Conservation (phyloP, 1,140 invertebrate species). For the Wiebesia pumilae region DNA sequence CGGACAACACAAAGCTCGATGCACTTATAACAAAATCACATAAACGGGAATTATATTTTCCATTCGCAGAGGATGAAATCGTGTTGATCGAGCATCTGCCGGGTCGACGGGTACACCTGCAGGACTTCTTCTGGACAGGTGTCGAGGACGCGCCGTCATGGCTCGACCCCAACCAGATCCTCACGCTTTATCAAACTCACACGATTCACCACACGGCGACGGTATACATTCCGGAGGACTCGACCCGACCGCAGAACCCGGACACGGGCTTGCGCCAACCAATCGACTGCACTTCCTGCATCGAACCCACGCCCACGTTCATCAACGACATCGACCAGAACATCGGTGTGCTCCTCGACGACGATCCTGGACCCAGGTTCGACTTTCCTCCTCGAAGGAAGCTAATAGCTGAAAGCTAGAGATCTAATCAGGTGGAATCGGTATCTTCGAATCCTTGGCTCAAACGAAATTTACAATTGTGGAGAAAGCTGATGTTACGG, state of each 20-base stretch:
- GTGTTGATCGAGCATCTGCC: slow-evolving; percentile 74
- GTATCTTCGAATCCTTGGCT: too few species aligned
- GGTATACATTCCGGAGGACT: slow-evolving; percentile 58
- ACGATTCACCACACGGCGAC: slow-evolving; percentile 69
- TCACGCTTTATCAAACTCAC: slow-evolving; percentile 69
- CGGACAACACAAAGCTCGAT: too few species aligned
- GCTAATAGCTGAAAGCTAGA: too few species aligned
- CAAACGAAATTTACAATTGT: too few species aligned
- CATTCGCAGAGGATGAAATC: slow-evolving; percentile 69
- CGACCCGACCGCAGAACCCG: background rate
- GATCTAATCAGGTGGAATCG: too few species aligned
- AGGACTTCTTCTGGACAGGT: slow-evolving; percentile 91
- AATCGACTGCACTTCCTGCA: slow-evolving; percentile 63
- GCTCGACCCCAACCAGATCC: slow-evolving; percentile 67
- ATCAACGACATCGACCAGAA: slow-evolving; percentile 65
- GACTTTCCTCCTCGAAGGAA: background rate
- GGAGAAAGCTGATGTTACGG: too few species aligned
- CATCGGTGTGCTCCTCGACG: slow-evolving; percentile 68
- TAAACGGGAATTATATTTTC: background rate
- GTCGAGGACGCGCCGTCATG: slow-evolving; percentile 83
- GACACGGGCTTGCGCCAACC: background rate
- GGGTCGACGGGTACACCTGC: slow-evolving; percentile 79
- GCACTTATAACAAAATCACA: background rate
- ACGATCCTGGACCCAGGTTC: slow-evolving; percentile 73
- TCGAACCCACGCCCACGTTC: slow-evolving; percentile 68